phyloP scores from a whole-genome alignment of 2,113 vertebrate genomes.

The Lepisosteus oculatus region DNA sequence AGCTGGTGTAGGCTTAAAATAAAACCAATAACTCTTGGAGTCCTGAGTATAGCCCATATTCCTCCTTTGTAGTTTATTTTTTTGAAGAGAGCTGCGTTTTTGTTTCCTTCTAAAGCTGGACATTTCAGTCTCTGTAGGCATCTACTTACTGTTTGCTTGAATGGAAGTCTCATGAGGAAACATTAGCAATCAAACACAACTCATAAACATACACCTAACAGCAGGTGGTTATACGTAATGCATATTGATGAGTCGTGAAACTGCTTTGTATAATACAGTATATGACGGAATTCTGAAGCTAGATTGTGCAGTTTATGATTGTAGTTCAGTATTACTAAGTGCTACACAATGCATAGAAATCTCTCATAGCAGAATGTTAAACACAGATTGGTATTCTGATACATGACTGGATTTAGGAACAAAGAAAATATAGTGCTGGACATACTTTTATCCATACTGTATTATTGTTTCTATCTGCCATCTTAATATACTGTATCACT shows the following conservation, averaged over 20 bases:
- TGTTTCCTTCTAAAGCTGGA: constrained; percentile 39
- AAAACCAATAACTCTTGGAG: constrained; percentile 59
- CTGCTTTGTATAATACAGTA: neutral
- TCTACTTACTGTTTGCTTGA: constrained; percentile 41
- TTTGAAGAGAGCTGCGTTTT: neutral
- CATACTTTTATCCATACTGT: no score
- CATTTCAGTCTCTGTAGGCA: constrained; percentile 41
- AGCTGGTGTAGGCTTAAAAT: constrained; percentile 48
- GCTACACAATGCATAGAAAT: no score
- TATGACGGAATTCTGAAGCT: no score
- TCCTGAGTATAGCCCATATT: constrained; percentile 33
- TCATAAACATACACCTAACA: constrained; percentile 23
- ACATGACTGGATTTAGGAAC: no score
- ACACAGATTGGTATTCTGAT: no score
- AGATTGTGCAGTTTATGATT: no score
- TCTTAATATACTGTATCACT: no score
- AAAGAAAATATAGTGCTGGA: no score
- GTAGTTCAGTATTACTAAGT: no score
- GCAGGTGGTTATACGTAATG: constrained; percentile 19
- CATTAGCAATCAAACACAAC: constrained; percentile 36
- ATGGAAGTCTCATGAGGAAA: constrained; percentile 22
- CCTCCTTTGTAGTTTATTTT: constrained; percentile 20
- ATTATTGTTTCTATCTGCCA: no score
- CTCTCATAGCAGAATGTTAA: no score
- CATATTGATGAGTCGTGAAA: constrained; percentile 23